These are phyloP conservation scores for Amphiprion ocellaris DNA, from an alignment of 2,113 vertebrate species.

Conservation along the genomic window DNA sequence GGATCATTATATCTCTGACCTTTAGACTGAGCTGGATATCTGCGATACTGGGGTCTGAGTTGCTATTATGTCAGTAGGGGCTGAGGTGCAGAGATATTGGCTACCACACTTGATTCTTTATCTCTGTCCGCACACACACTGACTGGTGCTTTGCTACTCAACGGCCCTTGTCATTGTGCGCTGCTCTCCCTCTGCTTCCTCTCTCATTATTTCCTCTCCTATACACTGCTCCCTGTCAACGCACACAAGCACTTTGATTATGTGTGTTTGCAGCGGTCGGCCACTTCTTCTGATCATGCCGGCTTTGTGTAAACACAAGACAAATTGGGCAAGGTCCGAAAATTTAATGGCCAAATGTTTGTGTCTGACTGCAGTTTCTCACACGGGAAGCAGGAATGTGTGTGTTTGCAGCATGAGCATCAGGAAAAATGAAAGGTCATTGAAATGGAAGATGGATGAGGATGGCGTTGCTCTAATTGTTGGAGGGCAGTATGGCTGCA, in stretches of 20 bases:
- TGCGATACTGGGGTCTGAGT: not conserved
- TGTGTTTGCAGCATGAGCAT: not conserved
- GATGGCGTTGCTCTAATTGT: constrained; percentile 28
- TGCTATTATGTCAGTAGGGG: not conserved
- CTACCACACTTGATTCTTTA: not conserved
- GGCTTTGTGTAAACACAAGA: constrained; percentile 8
- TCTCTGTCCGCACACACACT: not conserved
- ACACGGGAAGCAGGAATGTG: not conserved
- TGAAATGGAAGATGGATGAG: constrained; percentile 19
- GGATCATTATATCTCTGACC: not conserved
- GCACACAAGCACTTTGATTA: not conserved
- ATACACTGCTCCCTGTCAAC: constrained; percentile 20
- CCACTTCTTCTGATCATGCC: constrained; percentile 6
- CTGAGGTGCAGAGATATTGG: constrained; percentile 7
- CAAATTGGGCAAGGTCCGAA: not conserved
- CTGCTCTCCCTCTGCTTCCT: constrained; percentile 9
- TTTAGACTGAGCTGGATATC: not conserved
- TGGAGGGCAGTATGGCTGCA: constrained; percentile 15
- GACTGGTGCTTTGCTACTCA: constrained; percentile 25
- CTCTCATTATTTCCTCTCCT: constrained; percentile 40
- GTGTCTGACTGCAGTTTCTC: not conserved
- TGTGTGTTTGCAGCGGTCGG: constrained; percentile 8
- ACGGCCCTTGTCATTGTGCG: constrained; percentile 21
- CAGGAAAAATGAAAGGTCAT: constrained; percentile 9
- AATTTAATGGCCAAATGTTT: not conserved